Evolutionary conservation across 2,797 vertebrate genomes (phyloP), one percentile per base, ranked within the genome.

Genomic region (Babyrousa celebensis): DNA sequence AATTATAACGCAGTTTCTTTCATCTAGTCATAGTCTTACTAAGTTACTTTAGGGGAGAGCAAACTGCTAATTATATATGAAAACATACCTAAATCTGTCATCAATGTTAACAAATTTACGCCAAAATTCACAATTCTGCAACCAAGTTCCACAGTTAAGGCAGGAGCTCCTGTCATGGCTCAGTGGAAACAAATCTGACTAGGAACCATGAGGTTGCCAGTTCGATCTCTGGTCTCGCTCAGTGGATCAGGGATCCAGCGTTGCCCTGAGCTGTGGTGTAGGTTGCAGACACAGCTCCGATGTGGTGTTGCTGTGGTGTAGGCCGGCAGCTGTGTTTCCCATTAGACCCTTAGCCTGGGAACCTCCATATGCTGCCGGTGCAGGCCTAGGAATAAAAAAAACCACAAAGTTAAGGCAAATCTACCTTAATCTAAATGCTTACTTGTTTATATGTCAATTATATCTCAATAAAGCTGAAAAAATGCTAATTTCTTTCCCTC

Each of bases 1-100:
- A 58, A 84, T 80, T 84, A 91, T 21, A 91, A 80, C 70, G 29
- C 29, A 77, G 16, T 92, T 92, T 85, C 62, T 96, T 88, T 92
- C 63, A 88, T 32, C 36, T 82, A 65, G 32, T 67, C 43, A 90
- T 43, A 71, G 70, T 70, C 83, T 77, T 75, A 88, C 54, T 79
- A 86, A 84, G 48, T 85, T 79, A 75, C n/a, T 85, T 93, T 60
- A 86, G 17, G 85, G 29, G 23, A 89, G 11, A 93, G 12, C 29
- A 95, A 27, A 4, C 58, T 94, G 18, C 56, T 92, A 84, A 89
- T 85, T 29, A 85, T 11, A 68, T 43, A 63, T 58, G 8, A 15
- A 77, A 93, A 79, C 25, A 92, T 32, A 93, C 21, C 52, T 92
- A 84, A 95, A 77, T 58, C 3, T n/a, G 18, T 72, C 40, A 85